Evolutionary conservation across 2,113 vertebrate genomes (phyloP), one percentile per base, ranked within the genome.

Genomic region (Eulemur rufifrons): DNA sequence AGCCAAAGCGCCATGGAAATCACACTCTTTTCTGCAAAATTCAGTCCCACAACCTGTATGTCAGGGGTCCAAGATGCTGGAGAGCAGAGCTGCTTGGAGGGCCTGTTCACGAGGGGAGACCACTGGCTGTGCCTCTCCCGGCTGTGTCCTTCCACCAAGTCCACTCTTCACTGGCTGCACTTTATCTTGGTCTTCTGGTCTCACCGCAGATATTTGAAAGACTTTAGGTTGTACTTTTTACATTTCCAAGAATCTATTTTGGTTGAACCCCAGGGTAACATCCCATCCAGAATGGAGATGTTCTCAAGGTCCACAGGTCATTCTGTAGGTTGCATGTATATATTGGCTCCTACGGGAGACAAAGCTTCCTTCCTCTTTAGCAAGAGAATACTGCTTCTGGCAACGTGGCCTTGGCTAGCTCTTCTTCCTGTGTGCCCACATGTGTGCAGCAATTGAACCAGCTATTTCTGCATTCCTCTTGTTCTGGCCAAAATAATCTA

Each of bases 401-500:
- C 54, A n/a, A 20, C 0, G 2, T 0, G 25, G 21, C 1, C 97
- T 42, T 81, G 96, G 84, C 98, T 98, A 98, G 66, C 98, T 98
- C n/a, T 59, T 96, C n/a, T 97, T 98, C 95, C 96, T 99, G 95
- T 98, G 96, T 50, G 99, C 99, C 84, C 99, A 99, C 99, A 99
- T 99, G 91, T 99, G 98, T 0, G 98, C 98, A 20, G 99, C 99
- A 86, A 99, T 98, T 1, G 99, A 98, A 78, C 95, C 95, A 0
- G 98, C 98, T 98, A 99, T 99, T 98, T 99, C 99, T 12, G 84
- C 0, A 0, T 95, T 99, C 61, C 32, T 99, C 98, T 99, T 99
- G 98, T 99, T 99, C 97, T 99, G 99, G 95, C 99, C 99, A 54
- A 98, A 99, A 97, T 99, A 99, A 83, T 99, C 99, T 73, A 99